A percentile compares a stretch with the other conserved stretches of the same genome.
These are phyloP conservation scores for Dendrocincla tyrannina DNA, from an alignment of 2,797 vertebrate species.

Conservation along the genomic window DNA sequence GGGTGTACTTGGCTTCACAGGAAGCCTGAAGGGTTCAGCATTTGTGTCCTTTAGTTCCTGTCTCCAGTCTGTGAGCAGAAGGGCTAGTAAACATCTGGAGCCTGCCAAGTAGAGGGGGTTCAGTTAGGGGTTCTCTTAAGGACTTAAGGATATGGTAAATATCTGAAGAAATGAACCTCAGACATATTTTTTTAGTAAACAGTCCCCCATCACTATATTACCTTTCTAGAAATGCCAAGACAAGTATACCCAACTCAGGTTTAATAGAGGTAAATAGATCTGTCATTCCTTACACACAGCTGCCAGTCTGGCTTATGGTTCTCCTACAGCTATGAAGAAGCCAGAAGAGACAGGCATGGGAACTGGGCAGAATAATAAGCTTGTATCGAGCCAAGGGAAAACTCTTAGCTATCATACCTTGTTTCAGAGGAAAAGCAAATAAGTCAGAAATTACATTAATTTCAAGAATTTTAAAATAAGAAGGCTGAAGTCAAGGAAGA, in stretches of 20 bases:
- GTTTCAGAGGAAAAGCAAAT: background rate
- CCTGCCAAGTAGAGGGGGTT: background rate
- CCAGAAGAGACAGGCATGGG: background rate
- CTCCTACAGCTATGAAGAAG: background rate
- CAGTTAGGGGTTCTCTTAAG: background rate
- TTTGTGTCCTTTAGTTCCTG: background rate
- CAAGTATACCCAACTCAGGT: background rate
- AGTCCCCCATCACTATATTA: background rate
- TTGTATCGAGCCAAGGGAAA: background rate
- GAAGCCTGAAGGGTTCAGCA: background rate
- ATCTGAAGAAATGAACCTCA: background rate
- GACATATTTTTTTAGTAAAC: background rate
- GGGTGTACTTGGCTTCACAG: background rate
- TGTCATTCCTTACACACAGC: background rate
- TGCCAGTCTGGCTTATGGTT: background rate
- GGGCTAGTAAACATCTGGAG: background rate
- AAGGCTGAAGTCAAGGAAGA: background rate
- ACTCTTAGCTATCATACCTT: background rate
- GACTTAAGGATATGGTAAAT: background rate
- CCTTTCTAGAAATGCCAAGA: background rate
- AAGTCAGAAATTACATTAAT: background rate
- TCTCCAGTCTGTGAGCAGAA: background rate
- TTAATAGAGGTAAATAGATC: background rate
- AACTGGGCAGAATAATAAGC: background rate
- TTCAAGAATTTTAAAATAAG: background rate